Base-by-base conservation (phyloP, 2,888 invertebrate species). In the Callyntrura guangdongensis region DNA sequence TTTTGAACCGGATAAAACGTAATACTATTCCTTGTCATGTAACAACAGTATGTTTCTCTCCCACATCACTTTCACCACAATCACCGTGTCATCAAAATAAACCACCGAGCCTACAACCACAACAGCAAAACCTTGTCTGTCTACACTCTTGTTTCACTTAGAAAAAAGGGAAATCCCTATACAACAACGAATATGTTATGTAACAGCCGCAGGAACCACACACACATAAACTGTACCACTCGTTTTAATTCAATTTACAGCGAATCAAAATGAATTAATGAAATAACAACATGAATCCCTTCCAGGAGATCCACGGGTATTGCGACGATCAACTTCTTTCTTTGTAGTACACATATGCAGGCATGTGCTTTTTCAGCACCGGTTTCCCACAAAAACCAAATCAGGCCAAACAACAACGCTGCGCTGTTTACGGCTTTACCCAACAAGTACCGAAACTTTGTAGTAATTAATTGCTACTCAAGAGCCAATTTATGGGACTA, bases 71-170 rank as follows among this genome's bases (percentile, higher is more conserved):
- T 25, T 17, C 11, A 45, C 77, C 77, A 56, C 77, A 77, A 77
- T 56, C 77, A 77, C 77, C 77, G 45, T 53, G 77, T 77, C 77
- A 77, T 77, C 77, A 77, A 25, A 56, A 77, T 53, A 77, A 77
- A 77, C 77, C 53, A 77, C 56, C 74, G 1, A 77, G 36, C 27
- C 69, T 9, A 64, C 64, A 22, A 25, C 64, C 25, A 69, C 69
- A 36, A 27, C 6, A 36, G 61, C 72, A 17, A 64, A 14, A 64
- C 11, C 64, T 9, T 45, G 17, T 17, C 72, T 45, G 17, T 36
- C 64, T 22, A 20, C 61, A 77, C 53, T 77, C 25, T 36, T 6
- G 36, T 36, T 36, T 36, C 6, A 36, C 36, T 36, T 6, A 36
- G 36, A 6, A 2, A 36, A 2, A 36, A n/a, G n/a, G 36, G 36